Evolutionary conservation across 2,888 invertebrate species (phyloP).

Genomic region (Chrysodeixis includens): DNA sequence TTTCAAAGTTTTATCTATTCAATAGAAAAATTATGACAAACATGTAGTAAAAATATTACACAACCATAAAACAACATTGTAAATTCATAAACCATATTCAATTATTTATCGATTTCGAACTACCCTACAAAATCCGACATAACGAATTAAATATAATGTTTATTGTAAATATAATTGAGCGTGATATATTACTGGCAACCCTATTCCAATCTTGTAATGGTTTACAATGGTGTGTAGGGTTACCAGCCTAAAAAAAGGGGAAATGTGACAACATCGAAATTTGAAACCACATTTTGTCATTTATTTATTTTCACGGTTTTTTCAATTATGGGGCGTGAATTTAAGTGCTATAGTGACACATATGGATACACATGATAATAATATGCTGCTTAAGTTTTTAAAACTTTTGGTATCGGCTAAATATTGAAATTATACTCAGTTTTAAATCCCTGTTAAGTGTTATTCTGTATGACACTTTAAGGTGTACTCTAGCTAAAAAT

Average conservation of each 20-base stretch:
- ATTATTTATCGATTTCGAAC: slow-evolving; percentile 24
- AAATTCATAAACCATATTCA: slow-evolving; percentile 20
- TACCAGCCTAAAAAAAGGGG: slow-evolving; percentile 53
- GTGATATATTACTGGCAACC: slow-evolving; percentile 61
- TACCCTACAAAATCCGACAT: slow-evolving; percentile 52
- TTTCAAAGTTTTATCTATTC: too few species aligned
- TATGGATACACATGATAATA: background rate
- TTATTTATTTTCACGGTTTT: slow-evolving; percentile 40
- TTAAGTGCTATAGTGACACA: slow-evolving; percentile 7
- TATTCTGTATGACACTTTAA: too few species aligned
- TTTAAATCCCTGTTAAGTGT: too few species aligned
- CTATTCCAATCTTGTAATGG: slow-evolving; percentile 59
- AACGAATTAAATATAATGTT: slow-evolving; percentile 64
- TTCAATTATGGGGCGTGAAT: slow-evolving; percentile 12
- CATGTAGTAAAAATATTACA: background rate
- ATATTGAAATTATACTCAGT: too few species aligned
- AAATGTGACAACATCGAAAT: slow-evolving; percentile 52
- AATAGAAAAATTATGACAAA: too few species aligned
- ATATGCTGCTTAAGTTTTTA: too few species aligned
- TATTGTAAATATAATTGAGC: slow-evolving; percentile 69
- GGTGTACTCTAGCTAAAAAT: too few species aligned
- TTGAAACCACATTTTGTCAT: slow-evolving; percentile 45
- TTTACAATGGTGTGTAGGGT: slow-evolving; percentile 51
- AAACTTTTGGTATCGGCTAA: too few species aligned
- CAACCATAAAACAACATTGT: background rate